Evolutionary conservation across 1,140 invertebrate genomes (phyloP), one percentile per base, ranked within the genome.

Genomic region (Lycorma delicatula): DNA sequence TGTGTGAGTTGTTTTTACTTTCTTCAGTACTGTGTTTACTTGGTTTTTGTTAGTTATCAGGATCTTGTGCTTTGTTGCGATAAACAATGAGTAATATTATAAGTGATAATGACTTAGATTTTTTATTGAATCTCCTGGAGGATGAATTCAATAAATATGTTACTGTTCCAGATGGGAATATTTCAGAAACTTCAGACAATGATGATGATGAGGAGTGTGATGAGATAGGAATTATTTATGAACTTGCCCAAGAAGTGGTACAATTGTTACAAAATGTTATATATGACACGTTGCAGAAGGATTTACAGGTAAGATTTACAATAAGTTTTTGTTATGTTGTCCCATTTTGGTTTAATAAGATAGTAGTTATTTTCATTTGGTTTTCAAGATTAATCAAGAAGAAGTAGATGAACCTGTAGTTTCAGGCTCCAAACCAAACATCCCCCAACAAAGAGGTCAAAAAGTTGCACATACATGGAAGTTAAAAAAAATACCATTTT

Each of bases 291-390:
- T 22, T 13, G 23, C 41, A 44, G n/a, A 22, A 5, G 41, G 23
- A 44, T 44, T 6, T 44, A 44, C 41, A 11, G 41, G 41, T 44
- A 16, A 44, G 41, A 44, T 41, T 41, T 44, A 16, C n/a, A 44
- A 44, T 44, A 20, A 20, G 23, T 44, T 18, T 44, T 44, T 1
- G 3, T 16, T 16, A 41, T 3, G 16, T 9, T 44, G 41, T 44
- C 23, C 23, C 23, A 3, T 9, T 2, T 6, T 2, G 18, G 41
- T 22, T 20, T 20, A 20, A 5, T 13, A 44, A 44, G 23, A 20
- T 1, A 44, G 18, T 44, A 44, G 2, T 18, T 44, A 22, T 20
- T 16, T 44, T 2, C 18, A 22, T 44, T 22, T 18, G 18, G 41
- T 44, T 20, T 11, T 4, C 41, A 7, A 44, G 5, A 44, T 22